A percentile compares a stretch with the other conserved stretches of the same genome.
Conservation (phyloP, 1,140 invertebrate genomes). For the Heliconius melpomene region DNA sequence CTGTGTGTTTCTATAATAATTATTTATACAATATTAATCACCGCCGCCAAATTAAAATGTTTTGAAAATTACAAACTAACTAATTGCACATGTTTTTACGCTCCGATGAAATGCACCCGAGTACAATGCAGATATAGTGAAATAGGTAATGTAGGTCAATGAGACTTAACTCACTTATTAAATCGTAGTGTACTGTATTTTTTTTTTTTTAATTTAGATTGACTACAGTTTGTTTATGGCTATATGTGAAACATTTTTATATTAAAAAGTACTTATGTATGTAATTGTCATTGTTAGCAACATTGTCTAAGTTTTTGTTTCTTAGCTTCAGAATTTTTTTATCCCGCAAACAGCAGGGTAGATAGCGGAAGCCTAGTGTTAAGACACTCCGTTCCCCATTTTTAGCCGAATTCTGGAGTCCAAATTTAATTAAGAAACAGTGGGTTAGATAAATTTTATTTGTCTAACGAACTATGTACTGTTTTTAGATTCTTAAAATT, state of each 20-base stretch:
- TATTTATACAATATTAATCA: not conserved
- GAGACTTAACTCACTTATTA: conserved; percentile 12
- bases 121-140: conserved; percentile 18
- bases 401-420: too few relatives aligned
- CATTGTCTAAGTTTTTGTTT: too few relatives aligned
- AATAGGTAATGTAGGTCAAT: conserved; percentile 29
- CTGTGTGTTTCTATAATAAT: too few relatives aligned
- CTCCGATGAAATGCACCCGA: conserved; percentile 9
- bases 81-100: conserved; percentile 18
- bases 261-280: not conserved
- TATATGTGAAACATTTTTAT: not conserved
- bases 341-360: too few relatives aligned
- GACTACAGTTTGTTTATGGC: not conserved
- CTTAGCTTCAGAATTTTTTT: too few relatives aligned
- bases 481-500: too few relatives aligned
- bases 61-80: conserved; percentile 1
- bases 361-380: too few relatives aligned
- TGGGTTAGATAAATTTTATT: too few relatives aligned
- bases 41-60: not conserved
- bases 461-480: too few relatives aligned
- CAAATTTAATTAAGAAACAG: too few relatives aligned
- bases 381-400: too few relatives aligned
- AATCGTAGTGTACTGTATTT: not conserved
- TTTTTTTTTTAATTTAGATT: conserved; percentile 1
- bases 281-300: too few relatives aligned